Base-by-base conservation (phyloP, 2,113 vertebrate genomes). In the Electrona antarctica region DNA sequence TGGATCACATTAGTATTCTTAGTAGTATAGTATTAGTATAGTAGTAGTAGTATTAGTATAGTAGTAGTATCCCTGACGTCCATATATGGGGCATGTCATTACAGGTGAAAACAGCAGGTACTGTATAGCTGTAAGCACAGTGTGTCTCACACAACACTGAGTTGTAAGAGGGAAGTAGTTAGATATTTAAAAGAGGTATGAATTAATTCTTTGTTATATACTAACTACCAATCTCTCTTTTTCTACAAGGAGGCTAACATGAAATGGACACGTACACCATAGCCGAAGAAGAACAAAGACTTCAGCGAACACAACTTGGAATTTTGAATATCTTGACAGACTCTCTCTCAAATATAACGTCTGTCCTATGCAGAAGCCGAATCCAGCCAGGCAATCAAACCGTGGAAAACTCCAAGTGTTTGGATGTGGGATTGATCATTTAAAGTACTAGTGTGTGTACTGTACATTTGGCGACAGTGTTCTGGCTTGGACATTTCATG, bases 221-320 rank as follows among this genome's bases (percentile, higher is more conserved):
- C 45, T 84, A 56, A 80, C 61, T 58, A 8, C 41, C 48, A 1
- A 28, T 79, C 61, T 81, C 10, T 86, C 70, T 72, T 77, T 69
- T 60, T 28, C 54, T 12, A 3, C 72, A 86, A 78, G 72, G 55
- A 56, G 12, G 28, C 65, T 4, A 29, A 33, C 10, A 14, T 0
- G 15, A 61, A 8, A 33, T 71, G 52, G 69, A 72, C 4, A 41
- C 21, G 21, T 21, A 21, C 51, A n/a, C 52, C 29, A 29, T 66
- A 7, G 61, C 12, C 4, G 33, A 45, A 52, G 61, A 65, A 12
- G 28, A 70, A 47, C 58, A 82, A 63, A 58, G 29, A 67, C 50
- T 48, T 54, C 0, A 13, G 10, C 57, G 49, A 45, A 64, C 56
- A 68, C 51, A 33, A 64, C 12, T 59, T 50, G 72, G 67, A 82